A percentile compares a stretch with the other conserved stretches of the same genome.
phyloP scores from a whole-genome alignment of 2,888 invertebrate species.

The Acronicta leporina region DNA sequence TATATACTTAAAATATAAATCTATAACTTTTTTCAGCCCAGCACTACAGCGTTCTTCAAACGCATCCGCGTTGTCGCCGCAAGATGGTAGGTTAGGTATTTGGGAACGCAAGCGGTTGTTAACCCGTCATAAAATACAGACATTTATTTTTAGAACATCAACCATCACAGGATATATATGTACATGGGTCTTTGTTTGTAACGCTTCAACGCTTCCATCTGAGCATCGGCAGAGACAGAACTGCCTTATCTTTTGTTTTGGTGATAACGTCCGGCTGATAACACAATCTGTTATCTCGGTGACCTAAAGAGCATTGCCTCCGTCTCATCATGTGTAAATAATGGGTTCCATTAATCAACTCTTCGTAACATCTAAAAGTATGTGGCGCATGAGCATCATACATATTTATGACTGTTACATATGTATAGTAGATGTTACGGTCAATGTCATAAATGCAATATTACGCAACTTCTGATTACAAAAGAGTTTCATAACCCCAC shows the following conservation, averaged over 20 bases:
- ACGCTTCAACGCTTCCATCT: constrained; percentile 21
- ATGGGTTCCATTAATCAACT: constrained; percentile 34
- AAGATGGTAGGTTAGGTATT: no score
- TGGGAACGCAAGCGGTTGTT: no score
- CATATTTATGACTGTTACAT: constrained; percentile 20
- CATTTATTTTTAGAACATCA: not conserved
- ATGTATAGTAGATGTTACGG: no score
- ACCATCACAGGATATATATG: constrained; percentile 27
- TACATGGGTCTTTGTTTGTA: constrained; percentile 26
- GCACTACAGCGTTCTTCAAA: no score
- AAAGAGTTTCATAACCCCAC: no score
- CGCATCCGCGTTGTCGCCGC: no score
- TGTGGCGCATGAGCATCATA: constrained; percentile 10
- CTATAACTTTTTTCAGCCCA: no score
- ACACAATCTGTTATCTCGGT: constrained; percentile 33
- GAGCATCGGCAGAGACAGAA: not conserved
- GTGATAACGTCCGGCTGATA: constrained; percentile 34
- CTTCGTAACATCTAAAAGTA: constrained; percentile 9
- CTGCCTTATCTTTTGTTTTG: constrained; percentile 23
- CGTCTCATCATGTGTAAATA: constrained; percentile 26
- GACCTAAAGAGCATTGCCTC: constrained; percentile 18
- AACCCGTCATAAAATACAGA: no score
- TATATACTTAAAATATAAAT: no score
- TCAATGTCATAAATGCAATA: not conserved
- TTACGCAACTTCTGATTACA: no score